Conservation (phyloP, 92 coral and sea anemone genomes). For the Zoanthus solanderi region DNA sequence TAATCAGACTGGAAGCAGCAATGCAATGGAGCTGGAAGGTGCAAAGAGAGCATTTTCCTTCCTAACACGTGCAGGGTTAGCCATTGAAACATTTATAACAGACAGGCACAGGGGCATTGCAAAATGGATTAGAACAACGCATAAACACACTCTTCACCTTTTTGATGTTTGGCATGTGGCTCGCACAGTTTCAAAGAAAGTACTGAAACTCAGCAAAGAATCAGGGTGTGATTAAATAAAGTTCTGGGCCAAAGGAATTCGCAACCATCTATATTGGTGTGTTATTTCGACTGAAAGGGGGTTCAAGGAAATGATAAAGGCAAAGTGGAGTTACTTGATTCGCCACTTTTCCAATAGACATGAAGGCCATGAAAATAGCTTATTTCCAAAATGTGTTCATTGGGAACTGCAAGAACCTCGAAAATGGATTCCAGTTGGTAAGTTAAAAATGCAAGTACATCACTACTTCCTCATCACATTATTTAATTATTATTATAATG, state of each 20-base stretch:
- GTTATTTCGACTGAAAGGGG: constrained; percentile 40
- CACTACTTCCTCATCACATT: constrained; percentile 3
- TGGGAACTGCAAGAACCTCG: constrained; percentile 24
- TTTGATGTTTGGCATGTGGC: constrained; percentile 24
- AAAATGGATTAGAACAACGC: constrained; percentile 37
- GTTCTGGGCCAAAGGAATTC: constrained; percentile 37
- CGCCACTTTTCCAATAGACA: constrained; percentile 42
- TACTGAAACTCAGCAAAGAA: constrained; percentile 43
- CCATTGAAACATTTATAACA: constrained; percentile 23
- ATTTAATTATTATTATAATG: neutral
- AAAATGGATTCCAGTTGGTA: constrained; percentile 43
- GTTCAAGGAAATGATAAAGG: constrained; percentile 36
- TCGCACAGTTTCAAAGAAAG: constrained; percentile 31
- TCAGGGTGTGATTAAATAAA: constrained; percentile 31
- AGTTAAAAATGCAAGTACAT: neutral
- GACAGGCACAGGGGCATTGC: constrained; percentile 55
- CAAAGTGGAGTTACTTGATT: constrained; percentile 48
- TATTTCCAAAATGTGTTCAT: constrained; percentile 44
- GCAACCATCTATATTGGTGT: constrained; percentile 53
- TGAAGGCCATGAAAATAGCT: constrained; percentile 31
- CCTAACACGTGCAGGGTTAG: constrained; percentile 38
- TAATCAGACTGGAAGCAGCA: constrained; percentile 47
- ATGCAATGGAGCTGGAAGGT: constrained; percentile 46
- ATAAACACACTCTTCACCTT: constrained; percentile 13
- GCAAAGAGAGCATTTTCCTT: constrained; percentile 41